These are phyloP conservation scores for Eretmochelys imbricata DNA, from an alignment of 2,113 vertebrate genomes.

Conservation along the genomic window DNA sequence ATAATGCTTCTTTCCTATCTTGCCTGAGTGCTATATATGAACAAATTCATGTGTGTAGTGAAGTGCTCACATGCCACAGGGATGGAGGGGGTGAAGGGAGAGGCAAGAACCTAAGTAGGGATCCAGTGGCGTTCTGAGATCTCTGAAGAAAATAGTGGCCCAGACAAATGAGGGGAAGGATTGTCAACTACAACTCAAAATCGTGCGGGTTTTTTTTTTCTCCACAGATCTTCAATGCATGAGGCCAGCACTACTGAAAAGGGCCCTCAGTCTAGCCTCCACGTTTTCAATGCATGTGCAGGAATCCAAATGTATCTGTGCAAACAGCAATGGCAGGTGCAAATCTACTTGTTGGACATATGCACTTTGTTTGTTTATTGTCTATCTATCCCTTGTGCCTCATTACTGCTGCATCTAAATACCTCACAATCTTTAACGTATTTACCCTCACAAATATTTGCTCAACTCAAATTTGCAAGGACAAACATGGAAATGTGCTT, in stretches of 20 bases:
- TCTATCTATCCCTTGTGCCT: slow-evolving; percentile 36
- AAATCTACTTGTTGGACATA: not conserved
- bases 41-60: not conserved
- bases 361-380: slow-evolving; percentile 43
- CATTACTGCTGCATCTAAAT: slow-evolving; percentile 42
- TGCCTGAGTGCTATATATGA: not conserved
- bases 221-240: slow-evolving; percentile 65
- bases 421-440: slow-evolving; percentile 11
- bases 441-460: slow-evolving; percentile 15
- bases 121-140: not conserved
- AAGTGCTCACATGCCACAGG: not conserved
- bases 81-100: not conserved
- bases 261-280: slow-evolving; percentile 53
- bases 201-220: slow-evolving; percentile 40
- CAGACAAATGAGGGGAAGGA: slow-evolving; percentile 39
- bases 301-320: slow-evolving; percentile 62
- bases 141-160: slow-evolving; percentile 62
- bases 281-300: slow-evolving; percentile 49
- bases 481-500: slow-evolving; percentile 21
- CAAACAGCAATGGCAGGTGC: too few relatives aligned
- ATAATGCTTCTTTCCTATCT: not conserved
- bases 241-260: slow-evolving; percentile 40
- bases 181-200: slow-evolving; percentile 65
- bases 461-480: not conserved
- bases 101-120: not conserved